phyloP scores from a whole-genome alignment of 2,113 vertebrate genomes.

The Physeter macrocephalus region DNA sequence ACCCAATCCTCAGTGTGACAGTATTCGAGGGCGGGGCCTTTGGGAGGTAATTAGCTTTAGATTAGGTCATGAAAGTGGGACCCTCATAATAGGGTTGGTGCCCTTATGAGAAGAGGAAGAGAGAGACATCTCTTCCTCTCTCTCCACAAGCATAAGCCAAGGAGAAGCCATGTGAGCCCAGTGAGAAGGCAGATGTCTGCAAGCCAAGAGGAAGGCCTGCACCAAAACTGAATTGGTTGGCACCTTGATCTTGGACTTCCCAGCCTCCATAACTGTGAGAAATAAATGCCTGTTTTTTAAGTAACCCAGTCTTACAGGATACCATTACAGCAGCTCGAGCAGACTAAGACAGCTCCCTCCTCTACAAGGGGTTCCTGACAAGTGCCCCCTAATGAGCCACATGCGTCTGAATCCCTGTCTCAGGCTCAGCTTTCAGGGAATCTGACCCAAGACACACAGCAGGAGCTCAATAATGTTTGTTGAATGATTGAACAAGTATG shows the following conservation, averaged over 20 bases:
- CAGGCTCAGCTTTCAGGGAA: not conserved
- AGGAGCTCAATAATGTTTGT: not conserved
- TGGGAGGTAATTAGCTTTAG: not conserved
- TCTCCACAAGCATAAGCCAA: not conserved
- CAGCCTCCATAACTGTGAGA: not conserved
- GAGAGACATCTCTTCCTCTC: not conserved
- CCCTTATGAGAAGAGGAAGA: not conserved
- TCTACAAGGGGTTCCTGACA: not conserved
- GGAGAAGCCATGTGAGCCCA: not conserved
- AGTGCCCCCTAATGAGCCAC: not conserved
- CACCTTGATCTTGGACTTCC: not conserved
- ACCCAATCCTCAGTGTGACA: not conserved
- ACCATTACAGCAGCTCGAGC: not conserved
- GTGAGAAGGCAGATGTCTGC: not conserved
- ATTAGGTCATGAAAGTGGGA: not conserved
- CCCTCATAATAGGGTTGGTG: not conserved
- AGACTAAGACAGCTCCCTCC: not conserved
- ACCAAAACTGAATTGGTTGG: not conserved
- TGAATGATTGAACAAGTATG: not conserved
- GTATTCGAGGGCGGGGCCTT: not conserved
- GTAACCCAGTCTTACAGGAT: not conserved
- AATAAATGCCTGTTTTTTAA: not conserved
- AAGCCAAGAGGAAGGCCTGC: not conserved
- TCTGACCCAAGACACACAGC: not conserved
- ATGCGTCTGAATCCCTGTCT: not conserved